Base-by-base conservation (phyloP, 2,888 invertebrate species). In the Melitaea athalia region DNA sequence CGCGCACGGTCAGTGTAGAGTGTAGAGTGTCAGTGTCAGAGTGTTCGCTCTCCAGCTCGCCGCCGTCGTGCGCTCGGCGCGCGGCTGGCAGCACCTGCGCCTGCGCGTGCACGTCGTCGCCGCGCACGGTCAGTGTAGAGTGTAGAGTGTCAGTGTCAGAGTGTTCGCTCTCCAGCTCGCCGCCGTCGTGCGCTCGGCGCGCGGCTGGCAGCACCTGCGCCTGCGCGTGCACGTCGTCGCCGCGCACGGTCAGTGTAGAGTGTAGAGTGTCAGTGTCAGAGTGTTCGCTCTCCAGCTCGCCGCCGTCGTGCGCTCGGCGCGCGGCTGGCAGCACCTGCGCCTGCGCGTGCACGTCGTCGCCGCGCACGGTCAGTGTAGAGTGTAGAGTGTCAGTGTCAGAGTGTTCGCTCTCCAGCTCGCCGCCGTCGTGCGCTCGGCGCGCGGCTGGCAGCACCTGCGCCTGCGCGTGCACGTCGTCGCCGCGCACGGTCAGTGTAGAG, bases 371-470 rank as follows among this genome's bases (percentile, higher is more conserved):
- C 12, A 14, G 47, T 47, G n/a, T 33, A n/a, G n/a, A n/a, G n/a
- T n/a, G n/a, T 6, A 33, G 33, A 33, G 33, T 33, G 33, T 33
- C 33, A 33, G 33, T 33, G 33, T 33, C 6, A 33, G 33, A 33
- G 33, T 99, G 72, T 99, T 99, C 91, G 97, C 99, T 94, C 95
- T 99, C 86, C 99, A 99, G 81, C 90, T 99, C 74, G 98, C 99
- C 0, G 99, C 99, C 76, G 99, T 99, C 65, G 95, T 98, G 63
- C 96, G 97, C 77, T 98, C 98, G 95, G 96, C 98, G 24, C 94
- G 96, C 12, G 95, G 95, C 72, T 98, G 98, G 98, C 97, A 97
- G 79, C 95, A 95, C 75, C 89, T 97, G 76, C 94, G 95, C 17
- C 93, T 99, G 67, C 93, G 99, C 50, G 96, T 98, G 60, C 98